Base-by-base conservation (phyloP, 2,797 vertebrate genomes). In the Eupleurogrammus muticus region DNA sequence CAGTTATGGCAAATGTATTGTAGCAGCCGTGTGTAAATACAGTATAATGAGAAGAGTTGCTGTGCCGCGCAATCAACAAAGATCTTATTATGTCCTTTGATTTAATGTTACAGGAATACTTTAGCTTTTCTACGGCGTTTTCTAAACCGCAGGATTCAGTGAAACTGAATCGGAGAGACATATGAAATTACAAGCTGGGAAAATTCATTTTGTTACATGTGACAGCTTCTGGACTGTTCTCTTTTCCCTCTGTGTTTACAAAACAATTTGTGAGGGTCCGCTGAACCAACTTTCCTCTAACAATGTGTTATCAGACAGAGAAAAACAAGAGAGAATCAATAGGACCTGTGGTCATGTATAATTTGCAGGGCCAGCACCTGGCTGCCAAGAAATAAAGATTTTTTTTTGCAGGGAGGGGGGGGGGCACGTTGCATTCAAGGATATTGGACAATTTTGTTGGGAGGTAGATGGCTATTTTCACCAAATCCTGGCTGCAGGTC, bases 251-350 rank as follows among this genome's bases (percentile, higher is more conserved):
- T 44, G 64, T 87, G 86, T 91, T 92, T 89, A 87, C 82, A 85
- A 83, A 90, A 90, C 83, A 89, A 86, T 91, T 89, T 90, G 82
- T 83, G 85, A 70, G 57, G 79, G 84, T 81, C 67, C 56, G 47
- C 81, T 70, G 79, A 75, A 89, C 76, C 83, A 90, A 88, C 89
- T 90, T 91, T 83, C 78, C 78, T 85, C 85, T 84, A 90, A 90
- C 89, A 91, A 90, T 82, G 82, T 89, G 82, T 84, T 89, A 87
- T 88, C 87, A 91, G 85, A 92, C 78, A 77, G 86, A 89, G 86
- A 89, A 92, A 92, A 92, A 92, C 90, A 92, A 87, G 76, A 87
- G 83, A 82, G 84, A 91, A 92, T 93, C 91, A 88, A 93, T 93
- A 92, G 73, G 62, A 89, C 84, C 84, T 76, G 85, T 89, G 89